Base-by-base conservation (phyloP, 2,113 vertebrate species). In the Embiotoca jacksoni region DNA sequence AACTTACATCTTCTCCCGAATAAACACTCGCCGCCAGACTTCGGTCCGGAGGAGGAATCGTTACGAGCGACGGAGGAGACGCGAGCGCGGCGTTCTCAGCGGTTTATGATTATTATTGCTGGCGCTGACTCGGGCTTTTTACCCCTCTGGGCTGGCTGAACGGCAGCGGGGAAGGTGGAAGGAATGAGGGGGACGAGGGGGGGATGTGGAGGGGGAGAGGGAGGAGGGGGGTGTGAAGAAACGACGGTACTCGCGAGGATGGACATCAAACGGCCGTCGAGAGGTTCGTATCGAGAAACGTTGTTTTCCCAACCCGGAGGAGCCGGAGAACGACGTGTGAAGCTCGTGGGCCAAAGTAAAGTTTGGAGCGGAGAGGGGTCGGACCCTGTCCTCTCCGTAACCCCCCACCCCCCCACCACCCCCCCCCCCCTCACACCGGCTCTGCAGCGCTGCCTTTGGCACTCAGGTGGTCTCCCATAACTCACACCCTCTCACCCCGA, bases 401-500 rank as follows among this genome's bases (percentile, higher is more conserved):
- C 83, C 88, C 81, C 49, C 60, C 8, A 72, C 60, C 65, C 56
- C 60, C 72, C n/a, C n/a, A n/a, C n/a, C 87, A 58, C 70, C 67
- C 53, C 54, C 79, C 83, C 85, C n/a, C 39, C n/a, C n/a, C n/a
- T n/a, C n/a, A n/a, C n/a, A 78, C 62, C 39, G 5, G 53, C 81
- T 59, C 81, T 36, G 69, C 81, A 47, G 73, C 75, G 47, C 49
- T 50, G 75, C 64, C 74, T 80, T 23, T 85, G 84, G 90, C 86
- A 71, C 81, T 72, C 58, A 84, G 86, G 91, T 91, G 91, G 90
- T 88, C 85, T 88, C 73, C 73, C 73, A 83, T 89, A 85, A 89
- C 84, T 90, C 83, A 85, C 64, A 75, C 67, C 81, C 75, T 72
- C 79, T 81, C 84, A 44, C 58, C 35, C 72, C 65, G 5, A 69